Evolutionary conservation across 2,888 invertebrate species (phyloP).

Genomic region (Epistrophe grossulariae): DNA sequence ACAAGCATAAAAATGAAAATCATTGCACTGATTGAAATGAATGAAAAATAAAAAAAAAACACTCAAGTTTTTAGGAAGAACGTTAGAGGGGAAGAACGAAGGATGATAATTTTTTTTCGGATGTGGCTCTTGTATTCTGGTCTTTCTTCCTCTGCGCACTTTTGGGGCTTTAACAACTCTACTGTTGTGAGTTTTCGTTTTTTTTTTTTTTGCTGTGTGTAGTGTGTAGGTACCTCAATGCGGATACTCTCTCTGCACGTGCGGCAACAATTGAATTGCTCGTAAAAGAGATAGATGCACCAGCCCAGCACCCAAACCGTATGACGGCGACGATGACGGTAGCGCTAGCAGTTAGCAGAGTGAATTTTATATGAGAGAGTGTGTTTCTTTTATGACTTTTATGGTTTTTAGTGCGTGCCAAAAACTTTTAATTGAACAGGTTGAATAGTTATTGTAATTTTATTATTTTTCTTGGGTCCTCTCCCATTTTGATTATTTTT

Average conservation of each 20-base stretch:
- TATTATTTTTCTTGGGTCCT: conserved; percentile 29
- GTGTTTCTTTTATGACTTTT: conserved; percentile 82
- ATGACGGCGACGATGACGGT: not conserved
- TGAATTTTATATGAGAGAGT: conserved; percentile 59
- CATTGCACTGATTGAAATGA: conserved; percentile 84
- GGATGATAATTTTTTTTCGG: conserved; percentile 40
- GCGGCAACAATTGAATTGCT: conserved; percentile 68
- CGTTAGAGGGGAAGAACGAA: conserved; percentile 39
- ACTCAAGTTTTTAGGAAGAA: conserved; percentile 37
- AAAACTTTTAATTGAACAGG: conserved; percentile 82
- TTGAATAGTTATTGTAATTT: conserved; percentile 74
- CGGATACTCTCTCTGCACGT: conserved; percentile 50
- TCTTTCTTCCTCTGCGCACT: conserved; percentile 16
- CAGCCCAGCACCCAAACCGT: conserved; percentile 20
- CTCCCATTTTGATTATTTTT: conserved; percentile 51
- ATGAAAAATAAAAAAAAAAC: conserved; percentile 76
- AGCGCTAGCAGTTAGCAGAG: conserved; percentile 14
- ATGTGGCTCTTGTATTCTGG: conserved; percentile 43
- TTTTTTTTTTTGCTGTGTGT: conserved; percentile 1
- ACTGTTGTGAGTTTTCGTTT: not conserved
- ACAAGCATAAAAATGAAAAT: conserved; percentile 84
- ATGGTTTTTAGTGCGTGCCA: conserved; percentile 84
- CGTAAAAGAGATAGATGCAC: conserved; percentile 74
- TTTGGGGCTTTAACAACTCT: conserved; percentile 12
- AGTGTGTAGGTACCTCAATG: not conserved